Evolutionary conservation across 1,140 invertebrate genomes (phyloP), one percentile per base, ranked within the genome.

Genomic region (Neelides sp.): DNA sequence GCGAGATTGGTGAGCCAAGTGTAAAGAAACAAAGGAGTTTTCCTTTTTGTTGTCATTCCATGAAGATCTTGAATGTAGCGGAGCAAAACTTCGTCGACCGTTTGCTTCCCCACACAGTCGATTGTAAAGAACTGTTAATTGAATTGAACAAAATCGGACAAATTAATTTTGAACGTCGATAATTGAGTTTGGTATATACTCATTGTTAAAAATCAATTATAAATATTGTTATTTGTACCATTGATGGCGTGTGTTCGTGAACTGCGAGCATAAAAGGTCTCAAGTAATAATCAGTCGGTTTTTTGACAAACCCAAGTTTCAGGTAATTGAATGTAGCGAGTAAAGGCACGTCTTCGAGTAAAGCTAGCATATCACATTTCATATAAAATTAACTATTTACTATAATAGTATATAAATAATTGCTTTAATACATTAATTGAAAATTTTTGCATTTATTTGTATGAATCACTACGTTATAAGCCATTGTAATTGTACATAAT

Each of bases 251-350:
- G 3, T 47, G 17, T 4, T 32, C 20, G 24, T 49, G 30, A 26
- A 35, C 52, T 8, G 55, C 52, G 0, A 55, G 26, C 55, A 64
- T 65, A 43, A 68, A 65, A 10, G 67, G 64, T 4, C 69, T 42
- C 5, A 65, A 50, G 50, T 71, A 71, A 58, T 64, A 65, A 50
- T 70, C 64, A 0, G 65, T 65, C 1, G 70, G 70, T 23, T 59
- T 50, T 3, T 61, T 34, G 12, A 62, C 47, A 58, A 71, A 71
- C 5, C 70, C 69, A 19, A 57, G 56, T 19, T 63, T 64, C 5
- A 64, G 23, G 52, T 67, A 69, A 57, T 69, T 67, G 47, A 69
- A 71, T 28, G 62, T 65, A 17, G 64, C 61, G 23, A 66, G 58
- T 15, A 63, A 15, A 2, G 59, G 59, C 2, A 44, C 53, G 35